phyloP scores from a whole-genome alignment of 2,113 vertebrate species.

The Otus sunia region DNA sequence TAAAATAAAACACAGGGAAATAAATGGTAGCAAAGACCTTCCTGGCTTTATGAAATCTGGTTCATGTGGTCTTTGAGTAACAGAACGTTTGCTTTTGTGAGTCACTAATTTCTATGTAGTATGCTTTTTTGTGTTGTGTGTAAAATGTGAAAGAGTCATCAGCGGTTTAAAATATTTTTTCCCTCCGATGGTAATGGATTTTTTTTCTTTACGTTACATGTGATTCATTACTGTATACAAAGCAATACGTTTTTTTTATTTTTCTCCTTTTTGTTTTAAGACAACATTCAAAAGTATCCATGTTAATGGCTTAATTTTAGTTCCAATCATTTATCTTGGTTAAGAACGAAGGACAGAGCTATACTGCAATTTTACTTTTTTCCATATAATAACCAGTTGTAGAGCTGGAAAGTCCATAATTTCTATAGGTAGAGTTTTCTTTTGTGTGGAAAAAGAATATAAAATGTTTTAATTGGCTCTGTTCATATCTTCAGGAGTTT shows the following conservation, averaged over 20 bases:
- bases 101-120: not conserved
- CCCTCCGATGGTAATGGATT: not conserved
- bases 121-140: not conserved
- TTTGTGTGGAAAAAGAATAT: not conserved
- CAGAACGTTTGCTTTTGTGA: not conserved
- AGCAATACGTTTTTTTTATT: not conserved
- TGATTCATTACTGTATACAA: not conserved
- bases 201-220: not conserved
- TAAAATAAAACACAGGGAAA: not conserved
- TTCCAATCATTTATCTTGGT: not conserved
- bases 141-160: not conserved
- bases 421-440: not conserved
- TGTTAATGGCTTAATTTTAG: not conserved
- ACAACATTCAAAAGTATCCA: not conserved
- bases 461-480: not conserved
- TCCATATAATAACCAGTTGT: not conserved
- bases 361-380: not conserved
- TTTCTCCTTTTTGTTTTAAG: not conserved
- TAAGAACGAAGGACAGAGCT: not conserved
- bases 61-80: not conserved
- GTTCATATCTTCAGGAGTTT: not conserved
- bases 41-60: not conserved
- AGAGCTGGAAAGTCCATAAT: not conserved
- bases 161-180: not conserved
- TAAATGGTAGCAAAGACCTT: not conserved